phyloP scores from a whole-genome alignment of 2,797 vertebrate species.

The Simalia tracyae region DNA sequence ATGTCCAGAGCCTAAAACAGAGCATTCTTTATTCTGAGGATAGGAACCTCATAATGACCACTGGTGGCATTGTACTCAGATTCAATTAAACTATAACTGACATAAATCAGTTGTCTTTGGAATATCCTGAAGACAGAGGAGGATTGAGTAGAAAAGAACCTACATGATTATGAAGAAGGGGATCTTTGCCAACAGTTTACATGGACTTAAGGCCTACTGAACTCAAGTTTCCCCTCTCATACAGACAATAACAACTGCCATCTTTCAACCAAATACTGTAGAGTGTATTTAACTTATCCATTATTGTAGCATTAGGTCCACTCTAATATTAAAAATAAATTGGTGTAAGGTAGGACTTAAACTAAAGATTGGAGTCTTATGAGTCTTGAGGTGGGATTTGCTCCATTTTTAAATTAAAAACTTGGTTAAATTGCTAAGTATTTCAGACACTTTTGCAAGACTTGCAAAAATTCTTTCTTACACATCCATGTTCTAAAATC shows the following conservation, averaged over 20 bases:
- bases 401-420: not conserved
- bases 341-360: not conserved
- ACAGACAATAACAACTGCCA: not conserved
- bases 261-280: not conserved
- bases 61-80: not conserved
- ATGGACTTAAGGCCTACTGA: not conserved
- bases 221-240: not conserved
- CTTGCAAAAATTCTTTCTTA: constrained; percentile 28
- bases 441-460: constrained; percentile 15
- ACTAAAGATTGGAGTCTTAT: not conserved
- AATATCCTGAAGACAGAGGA: not conserved
- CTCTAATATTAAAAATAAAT: not conserved
- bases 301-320: not conserved
- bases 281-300: not conserved
- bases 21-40: not conserved
- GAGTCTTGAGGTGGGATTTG: not conserved
- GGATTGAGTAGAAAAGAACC: not conserved
- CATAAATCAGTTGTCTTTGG: not conserved
- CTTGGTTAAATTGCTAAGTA: not conserved
- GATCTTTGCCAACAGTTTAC: not conserved
- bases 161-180: not conserved
- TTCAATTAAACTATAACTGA: not conserved
- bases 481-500: not conserved
- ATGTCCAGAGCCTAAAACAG: not conserved
- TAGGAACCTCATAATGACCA: not conserved